phyloP scores from a whole-genome alignment of 2,113 vertebrate genomes.

The Oryzias curvinotus region DNA sequence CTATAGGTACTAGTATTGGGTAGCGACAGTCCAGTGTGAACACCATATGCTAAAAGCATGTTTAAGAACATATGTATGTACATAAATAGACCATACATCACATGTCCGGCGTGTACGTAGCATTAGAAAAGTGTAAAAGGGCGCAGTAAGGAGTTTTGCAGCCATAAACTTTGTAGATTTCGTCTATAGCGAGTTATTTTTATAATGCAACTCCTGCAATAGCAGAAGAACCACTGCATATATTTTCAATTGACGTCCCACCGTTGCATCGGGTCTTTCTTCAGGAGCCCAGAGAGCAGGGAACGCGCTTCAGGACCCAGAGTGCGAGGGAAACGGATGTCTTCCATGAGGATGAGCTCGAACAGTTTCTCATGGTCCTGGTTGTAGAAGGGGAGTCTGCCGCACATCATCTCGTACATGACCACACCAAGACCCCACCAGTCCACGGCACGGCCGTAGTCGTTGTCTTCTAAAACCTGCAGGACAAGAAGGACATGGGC shows the following conservation, averaged over 20 bases:
- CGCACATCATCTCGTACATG: slow-evolving; percentile 96
- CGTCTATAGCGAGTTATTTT: too few species aligned
- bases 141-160: too few species aligned
- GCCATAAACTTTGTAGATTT: too few species aligned
- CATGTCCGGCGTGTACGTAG: too few species aligned
- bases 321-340: slow-evolving; percentile 90
- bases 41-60: too few species aligned
- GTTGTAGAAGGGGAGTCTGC: slow-evolving; percentile 93
- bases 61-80: too few species aligned
- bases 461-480: slow-evolving; percentile 93
- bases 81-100: too few species aligned
- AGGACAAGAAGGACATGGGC: background rate
- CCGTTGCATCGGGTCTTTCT: slow-evolving; percentile 93
- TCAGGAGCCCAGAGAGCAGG: slow-evolving; percentile 87
- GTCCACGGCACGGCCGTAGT: slow-evolving; percentile 90
- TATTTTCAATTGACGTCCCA: slow-evolving; percentile 12
- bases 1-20: too few species aligned
- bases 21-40: too few species aligned
- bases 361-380: slow-evolving; percentile 95
- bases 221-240: too few species aligned
- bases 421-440: slow-evolving; percentile 96
- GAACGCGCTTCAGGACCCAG: slow-evolving; percentile 85
- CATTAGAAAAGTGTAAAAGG: too few species aligned
- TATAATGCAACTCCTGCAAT: too few species aligned
- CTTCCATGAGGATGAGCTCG: slow-evolving; percentile 93